Evolutionary conservation across 2,888 invertebrate genomes (phyloP).

Genomic region (Ramazzottius varieornatus): DNA sequence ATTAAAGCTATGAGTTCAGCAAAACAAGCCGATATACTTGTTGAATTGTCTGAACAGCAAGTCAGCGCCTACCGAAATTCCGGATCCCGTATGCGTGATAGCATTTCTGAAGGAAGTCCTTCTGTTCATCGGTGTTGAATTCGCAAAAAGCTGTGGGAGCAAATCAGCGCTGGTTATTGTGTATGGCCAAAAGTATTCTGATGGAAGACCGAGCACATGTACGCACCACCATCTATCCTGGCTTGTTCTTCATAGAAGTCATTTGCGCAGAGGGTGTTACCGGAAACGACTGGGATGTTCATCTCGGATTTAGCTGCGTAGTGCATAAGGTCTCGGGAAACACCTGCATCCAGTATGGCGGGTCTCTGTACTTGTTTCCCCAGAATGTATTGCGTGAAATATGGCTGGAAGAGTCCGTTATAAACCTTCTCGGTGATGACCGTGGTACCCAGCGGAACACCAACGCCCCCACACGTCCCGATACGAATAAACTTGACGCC

Average conservation of each 20-base stretch:
- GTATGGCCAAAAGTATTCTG: conserved; percentile 8
- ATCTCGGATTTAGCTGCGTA: conserved; percentile 32
- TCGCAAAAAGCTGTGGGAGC: conserved; percentile 95
- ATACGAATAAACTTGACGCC: conserved; percentile 79
- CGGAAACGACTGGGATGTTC: conserved; percentile 40
- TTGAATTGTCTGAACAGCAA: no score
- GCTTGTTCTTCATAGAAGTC: conserved; percentile 77
- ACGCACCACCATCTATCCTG: conserved; percentile 25
- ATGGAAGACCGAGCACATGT: conserved; percentile 16
- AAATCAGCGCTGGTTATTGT: conserved; percentile 62
- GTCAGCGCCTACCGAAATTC: no score
- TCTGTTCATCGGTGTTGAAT: conserved; percentile 62
- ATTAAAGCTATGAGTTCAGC: no score
- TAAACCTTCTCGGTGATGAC: conserved; percentile 5
- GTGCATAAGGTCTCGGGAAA: conserved; percentile 49
- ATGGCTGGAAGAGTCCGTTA: conserved; percentile 4
- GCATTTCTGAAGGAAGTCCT: conserved; percentile 46
- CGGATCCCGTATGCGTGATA: conserved; percentile 18
- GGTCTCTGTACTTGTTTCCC: conserved; percentile 55
- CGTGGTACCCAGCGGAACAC: conserved; percentile 21
- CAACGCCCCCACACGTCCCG: conserved; percentile 75
- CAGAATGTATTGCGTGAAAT: conserved; percentile 30
- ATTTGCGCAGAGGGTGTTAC: conserved; percentile 81
- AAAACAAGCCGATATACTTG: no score
- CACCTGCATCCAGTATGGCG: conserved; percentile 49